Conservation (phyloP, 2,888 invertebrate genomes). For the Cephus pulcher region DNA sequence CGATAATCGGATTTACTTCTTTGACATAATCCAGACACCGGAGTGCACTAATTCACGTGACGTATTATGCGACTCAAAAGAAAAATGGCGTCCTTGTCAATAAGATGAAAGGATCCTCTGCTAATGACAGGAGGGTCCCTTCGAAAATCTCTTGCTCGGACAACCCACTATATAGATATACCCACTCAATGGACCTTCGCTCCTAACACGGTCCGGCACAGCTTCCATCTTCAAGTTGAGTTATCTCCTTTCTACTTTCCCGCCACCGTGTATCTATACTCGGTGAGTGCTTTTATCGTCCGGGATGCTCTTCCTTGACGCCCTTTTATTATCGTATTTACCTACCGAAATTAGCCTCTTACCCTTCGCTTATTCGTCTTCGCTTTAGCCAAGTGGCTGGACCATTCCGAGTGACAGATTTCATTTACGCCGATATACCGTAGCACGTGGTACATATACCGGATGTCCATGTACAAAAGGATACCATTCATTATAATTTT, state of each 20-base stretch:
- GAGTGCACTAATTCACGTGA: neutral
- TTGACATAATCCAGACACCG: neutral
- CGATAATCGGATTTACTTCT: neutral
- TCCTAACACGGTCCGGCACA: neutral
- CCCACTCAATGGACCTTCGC: neutral
- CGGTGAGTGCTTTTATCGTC: neutral
- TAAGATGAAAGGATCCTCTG: neutral
- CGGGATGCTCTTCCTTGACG: neutral
- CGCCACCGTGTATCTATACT: neutral
- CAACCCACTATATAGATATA: neutral
- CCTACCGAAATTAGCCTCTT: neutral
- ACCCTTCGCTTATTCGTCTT: neutral
- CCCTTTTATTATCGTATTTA: neutral
- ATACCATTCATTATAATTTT: no score
- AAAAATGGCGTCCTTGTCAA: neutral
- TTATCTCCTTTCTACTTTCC: neutral
- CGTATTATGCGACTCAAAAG: neutral
- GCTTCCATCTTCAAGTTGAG: neutral
- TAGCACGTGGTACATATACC: no score
- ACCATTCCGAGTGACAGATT: neutral
- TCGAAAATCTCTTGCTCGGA: neutral
- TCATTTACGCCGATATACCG: slow-evolving; percentile 15
- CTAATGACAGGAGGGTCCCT: neutral
- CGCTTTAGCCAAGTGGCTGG: no score
- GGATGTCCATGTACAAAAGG: no score